Evolutionary conservation across 2,113 vertebrate species (phyloP), one percentile per base, ranked within the genome.

Genomic region (Papio anubis): DNA sequence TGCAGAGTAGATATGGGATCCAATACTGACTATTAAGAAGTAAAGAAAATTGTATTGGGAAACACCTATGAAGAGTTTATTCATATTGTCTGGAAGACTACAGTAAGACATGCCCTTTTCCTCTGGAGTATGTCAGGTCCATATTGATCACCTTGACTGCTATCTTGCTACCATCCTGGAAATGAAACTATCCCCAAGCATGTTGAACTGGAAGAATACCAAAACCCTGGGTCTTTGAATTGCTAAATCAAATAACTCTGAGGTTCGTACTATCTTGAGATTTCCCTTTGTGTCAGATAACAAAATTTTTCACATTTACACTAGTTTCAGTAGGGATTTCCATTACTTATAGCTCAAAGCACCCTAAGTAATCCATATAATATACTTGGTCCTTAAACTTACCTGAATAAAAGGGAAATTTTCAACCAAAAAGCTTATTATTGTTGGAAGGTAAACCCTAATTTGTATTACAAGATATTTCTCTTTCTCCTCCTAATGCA

Each of bases 371-470:
- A 88, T 57, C 35, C 59, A 6, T 84, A 17, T 61, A 83, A 59
- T 83, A 82, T 35, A 18, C 1, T 94, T 90, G 18, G 21, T 55
- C 32, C 35, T 86, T 95, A 96, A 93, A 27, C 8, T 32, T 61
- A 87, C 8, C 32, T 38, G 21, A 52, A 96, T 88, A 76, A 52
- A 76, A 90, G 48, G 18, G 20, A 73, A 72, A 66, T 82, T 91
- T 91, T 82, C 48, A 95, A 82, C 50, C 35, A 83, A 9, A n/a
- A 9, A 61, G 10, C 6, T 93, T 9, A 68, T 61, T 96, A 12
- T 25, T 86, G 96, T 55, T 94, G 66, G 96, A 23, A 90, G 21
- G 25, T 72, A 78, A 97, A 91, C 70, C 25, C 50, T 94, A 96
- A 88, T 73, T 61, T 75, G 27, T 48, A 61, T 78, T 73, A 59